Base-by-base conservation (phyloP, 2,113 vertebrate genomes). In the Tauraco erythrolophus region DNA sequence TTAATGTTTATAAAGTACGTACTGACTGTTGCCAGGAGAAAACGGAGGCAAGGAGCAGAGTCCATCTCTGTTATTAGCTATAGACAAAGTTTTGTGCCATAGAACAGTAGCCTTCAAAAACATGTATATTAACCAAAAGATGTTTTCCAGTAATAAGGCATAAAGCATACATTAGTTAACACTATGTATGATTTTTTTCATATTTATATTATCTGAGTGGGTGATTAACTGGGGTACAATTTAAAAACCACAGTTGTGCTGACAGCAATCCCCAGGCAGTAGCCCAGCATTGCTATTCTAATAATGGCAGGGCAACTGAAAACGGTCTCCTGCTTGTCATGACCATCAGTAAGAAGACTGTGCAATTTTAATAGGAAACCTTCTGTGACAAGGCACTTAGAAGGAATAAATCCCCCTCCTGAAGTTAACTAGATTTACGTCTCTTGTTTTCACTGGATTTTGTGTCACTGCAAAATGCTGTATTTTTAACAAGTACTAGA, bases 221-320 rank as follows among this genome's bases (percentile, higher is more conserved):
- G 37, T 37, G 39, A 91, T 89, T 92, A 88, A 78, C 19, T 43
- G 57, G 30, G 9, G 7, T 71, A 53, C 65, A 60, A 31, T 78
- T 60, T 68, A 62, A 78, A 84, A 85, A 14, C 1, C 54, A 25
- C 50, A 61, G 13, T 31, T 91, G 37, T 84, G 83, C 80, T 81
- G 88, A 76, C 58, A 87, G 89, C 68, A 48, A 25, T 70, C 75
- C 27, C 10, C 58, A 58, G 79, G 92, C 89, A 80, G 72, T 81
- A 87, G 56, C 25, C 84, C 78, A 58, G 60, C 81, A 71, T 23
- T 70, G 70, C 94, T 93, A 78, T 89, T 94, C 96, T 91, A 89
- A 84, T 87, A 82, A 84, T 39, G 61, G 57, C 56, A 60, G 62
- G 58, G 66, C 71, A 77, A 94, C 92, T 92, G 92, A 88, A 92